phyloP scores from a whole-genome alignment of 30 jellyfish, hydroid and myxozoan species.

The Chironex yamaguchii region DNA sequence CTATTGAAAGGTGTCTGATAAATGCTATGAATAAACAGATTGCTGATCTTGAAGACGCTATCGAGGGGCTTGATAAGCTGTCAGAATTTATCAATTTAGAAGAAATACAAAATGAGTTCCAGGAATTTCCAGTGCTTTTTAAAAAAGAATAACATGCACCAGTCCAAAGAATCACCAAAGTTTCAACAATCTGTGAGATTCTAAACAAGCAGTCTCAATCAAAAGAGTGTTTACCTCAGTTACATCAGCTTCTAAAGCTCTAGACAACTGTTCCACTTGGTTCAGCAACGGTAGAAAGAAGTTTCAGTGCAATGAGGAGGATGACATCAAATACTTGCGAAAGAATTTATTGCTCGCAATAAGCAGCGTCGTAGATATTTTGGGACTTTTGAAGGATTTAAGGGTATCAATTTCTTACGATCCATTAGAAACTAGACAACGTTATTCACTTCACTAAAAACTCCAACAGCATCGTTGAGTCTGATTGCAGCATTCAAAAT shows the following conservation, averaged over 20 bases:
- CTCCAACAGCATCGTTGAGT: too few relatives aligned
- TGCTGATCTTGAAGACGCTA: slow-evolving; percentile 27
- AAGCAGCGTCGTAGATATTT: slow-evolving; percentile 33
- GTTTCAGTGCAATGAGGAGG: slow-evolving; percentile 49
- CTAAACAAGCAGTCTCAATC: neutral
- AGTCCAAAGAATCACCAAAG: slow-evolving; percentile 21
- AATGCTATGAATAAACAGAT: slow-evolving; percentile 32
- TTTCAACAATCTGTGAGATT: slow-evolving; percentile 41
- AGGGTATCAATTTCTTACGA: too few relatives aligned
- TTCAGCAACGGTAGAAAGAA: slow-evolving; percentile 60
- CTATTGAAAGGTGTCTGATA: slow-evolving; percentile 12
- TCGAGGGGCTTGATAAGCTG: slow-evolving; percentile 53
- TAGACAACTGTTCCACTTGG: slow-evolving; percentile 35
- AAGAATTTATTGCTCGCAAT: slow-evolving; percentile 23
- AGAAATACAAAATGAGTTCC: slow-evolving; percentile 39
- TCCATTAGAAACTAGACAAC: too few relatives aligned
- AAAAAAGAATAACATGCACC: slow-evolving; percentile 11
- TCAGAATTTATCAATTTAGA: slow-evolving; percentile 40
- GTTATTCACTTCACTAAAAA: too few relatives aligned
- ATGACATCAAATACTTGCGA: slow-evolving; percentile 17
- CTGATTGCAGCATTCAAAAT: too few relatives aligned
- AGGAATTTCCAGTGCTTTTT: slow-evolving; percentile 25
- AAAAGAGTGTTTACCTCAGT: slow-evolving; percentile 34
- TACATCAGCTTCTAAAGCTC: slow-evolving; percentile 36
- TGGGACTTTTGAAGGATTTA: slow-evolving; percentile 30